A percentile compares a stretch with the other conserved stretches of the same genome.
Conservation (phyloP, 2,888 invertebrate genomes). For the Aleiodes leptofemur region DNA sequence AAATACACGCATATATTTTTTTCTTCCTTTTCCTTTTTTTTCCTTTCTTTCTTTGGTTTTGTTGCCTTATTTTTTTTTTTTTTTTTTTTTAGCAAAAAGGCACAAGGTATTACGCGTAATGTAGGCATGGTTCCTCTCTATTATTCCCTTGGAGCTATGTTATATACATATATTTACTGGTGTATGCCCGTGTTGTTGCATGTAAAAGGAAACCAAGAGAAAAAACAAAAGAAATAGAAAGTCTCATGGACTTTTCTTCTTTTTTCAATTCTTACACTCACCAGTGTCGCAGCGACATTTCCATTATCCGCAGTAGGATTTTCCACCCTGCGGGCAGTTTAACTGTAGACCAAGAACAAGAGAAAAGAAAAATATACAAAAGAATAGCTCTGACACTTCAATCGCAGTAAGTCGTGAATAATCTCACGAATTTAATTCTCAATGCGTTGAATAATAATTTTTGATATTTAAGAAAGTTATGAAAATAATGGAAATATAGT, state of each 20-base stretch:
- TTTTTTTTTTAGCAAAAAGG: background rate
- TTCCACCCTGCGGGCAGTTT: constrained; percentile 34
- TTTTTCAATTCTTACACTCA: constrained; percentile 15
- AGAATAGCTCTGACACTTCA: background rate
- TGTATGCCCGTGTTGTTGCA: constrained; percentile 8
- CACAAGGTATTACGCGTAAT: constrained; percentile 19
- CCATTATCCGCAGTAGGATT: constrained; percentile 41
- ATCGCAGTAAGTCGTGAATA: constrained; percentile 6
- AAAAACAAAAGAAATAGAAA: constrained; percentile 15
- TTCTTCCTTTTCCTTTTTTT: constrained; percentile 6
- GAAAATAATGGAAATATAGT: too few relatives aligned
- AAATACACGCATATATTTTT: constrained; percentile 6
- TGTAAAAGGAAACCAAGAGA: constrained; percentile 4
- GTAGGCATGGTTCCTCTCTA: background rate
- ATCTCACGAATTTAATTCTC: background rate
- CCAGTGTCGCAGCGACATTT: constrained; percentile 35
- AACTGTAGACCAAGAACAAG: background rate
- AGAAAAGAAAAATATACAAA: background rate
- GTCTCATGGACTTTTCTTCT: constrained; percentile 26
- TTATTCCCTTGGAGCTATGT: background rate
- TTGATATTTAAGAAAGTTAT: too few relatives aligned
- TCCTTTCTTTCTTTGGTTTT: background rate
- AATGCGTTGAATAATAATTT: background rate
- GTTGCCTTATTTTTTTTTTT: background rate
- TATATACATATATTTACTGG: constrained; percentile 1